Percentiles rank a stretch among this genome's conserved stretches.
Conservation (phyloP, 2,113 vertebrate species). For the Xyrauchen texanus region DNA sequence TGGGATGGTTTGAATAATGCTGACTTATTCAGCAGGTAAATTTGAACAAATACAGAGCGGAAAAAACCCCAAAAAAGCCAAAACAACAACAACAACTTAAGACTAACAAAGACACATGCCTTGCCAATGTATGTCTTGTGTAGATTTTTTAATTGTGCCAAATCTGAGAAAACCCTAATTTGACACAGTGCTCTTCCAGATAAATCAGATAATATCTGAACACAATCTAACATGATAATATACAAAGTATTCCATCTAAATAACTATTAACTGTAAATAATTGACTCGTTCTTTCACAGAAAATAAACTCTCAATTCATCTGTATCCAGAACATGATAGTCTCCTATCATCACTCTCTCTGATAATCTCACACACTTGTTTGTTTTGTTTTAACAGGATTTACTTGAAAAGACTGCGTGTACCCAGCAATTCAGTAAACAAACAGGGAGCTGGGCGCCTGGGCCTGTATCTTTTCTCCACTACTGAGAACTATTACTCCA, state of each 20-base stretch:
- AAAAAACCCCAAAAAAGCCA: no score
- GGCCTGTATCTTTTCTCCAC: background rate
- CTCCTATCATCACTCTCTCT: slow-evolving; percentile 1
- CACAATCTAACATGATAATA: background rate
- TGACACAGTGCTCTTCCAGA: background rate
- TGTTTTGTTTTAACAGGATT: slow-evolving; percentile 58
- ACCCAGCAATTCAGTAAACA: slow-evolving; percentile 65
- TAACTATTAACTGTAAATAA: background rate
- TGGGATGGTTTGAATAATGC: no score
- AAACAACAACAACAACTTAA: no score
- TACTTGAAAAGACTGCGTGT: slow-evolving; percentile 59
- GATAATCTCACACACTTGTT: slow-evolving; percentile 10
- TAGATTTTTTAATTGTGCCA: background rate
- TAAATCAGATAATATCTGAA: background rate
- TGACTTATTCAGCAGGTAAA: no score
- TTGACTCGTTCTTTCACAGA: background rate
- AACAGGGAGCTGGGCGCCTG: background rate
- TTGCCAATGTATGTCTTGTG: no score
- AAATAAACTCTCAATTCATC: background rate
- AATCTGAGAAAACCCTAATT: no score
- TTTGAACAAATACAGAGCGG: no score
- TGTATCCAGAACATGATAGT: background rate
- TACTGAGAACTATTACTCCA: background rate
- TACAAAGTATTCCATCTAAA: no score
- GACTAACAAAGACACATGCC: no score